A percentile compares a stretch with the other conserved stretches of the same genome.
Evolutionary conservation across 2,113 vertebrate species (phyloP).

Genomic region (Aplodontia rufa): DNA sequence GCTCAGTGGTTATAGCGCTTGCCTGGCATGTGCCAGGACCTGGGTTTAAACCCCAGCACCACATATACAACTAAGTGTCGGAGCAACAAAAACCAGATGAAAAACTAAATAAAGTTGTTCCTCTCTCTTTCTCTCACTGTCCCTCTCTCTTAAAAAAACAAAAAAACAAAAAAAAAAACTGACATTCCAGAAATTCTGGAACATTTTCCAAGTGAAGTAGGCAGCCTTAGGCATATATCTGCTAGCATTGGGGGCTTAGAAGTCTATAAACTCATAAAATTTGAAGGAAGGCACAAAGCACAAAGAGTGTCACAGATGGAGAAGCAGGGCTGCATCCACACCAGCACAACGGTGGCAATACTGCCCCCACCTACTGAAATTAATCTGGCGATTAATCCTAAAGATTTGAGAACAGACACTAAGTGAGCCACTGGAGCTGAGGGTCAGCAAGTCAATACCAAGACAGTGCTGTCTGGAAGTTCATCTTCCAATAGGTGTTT

Average conservation of each 20-base stretch:
- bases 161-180: no score
- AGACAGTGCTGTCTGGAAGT: slow-evolving; percentile 95
- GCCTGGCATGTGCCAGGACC: no score
- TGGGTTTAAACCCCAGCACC: no score
- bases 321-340: slow-evolving; percentile 95
- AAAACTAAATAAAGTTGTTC: no score
- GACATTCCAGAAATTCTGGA: slow-evolving; percentile 93
- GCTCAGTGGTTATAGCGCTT: no score
- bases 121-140: no score
- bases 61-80: no score
- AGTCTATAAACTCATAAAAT: slow-evolving; percentile 93
- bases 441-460: slow-evolving; percentile 98
- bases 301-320: slow-evolving; percentile 96
- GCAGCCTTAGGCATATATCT: slow-evolving; percentile 91
- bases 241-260: slow-evolving; percentile 90
- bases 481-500: slow-evolving; percentile 94
- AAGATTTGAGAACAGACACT: slow-evolving; percentile 95
- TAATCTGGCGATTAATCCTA: slow-evolving; percentile 91
- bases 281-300: slow-evolving; percentile 96
- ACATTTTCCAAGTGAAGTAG: slow-evolving; percentile 92
- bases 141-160: no score
- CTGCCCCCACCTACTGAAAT: slow-evolving; percentile 95
- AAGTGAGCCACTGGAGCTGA: slow-evolving; percentile 96
- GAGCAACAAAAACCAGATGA: no score
- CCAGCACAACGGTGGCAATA: slow-evolving; percentile 96